Evolutionary conservation across 1,140 invertebrate species (phyloP).

Genomic region (Microplitis mediator): DNA sequence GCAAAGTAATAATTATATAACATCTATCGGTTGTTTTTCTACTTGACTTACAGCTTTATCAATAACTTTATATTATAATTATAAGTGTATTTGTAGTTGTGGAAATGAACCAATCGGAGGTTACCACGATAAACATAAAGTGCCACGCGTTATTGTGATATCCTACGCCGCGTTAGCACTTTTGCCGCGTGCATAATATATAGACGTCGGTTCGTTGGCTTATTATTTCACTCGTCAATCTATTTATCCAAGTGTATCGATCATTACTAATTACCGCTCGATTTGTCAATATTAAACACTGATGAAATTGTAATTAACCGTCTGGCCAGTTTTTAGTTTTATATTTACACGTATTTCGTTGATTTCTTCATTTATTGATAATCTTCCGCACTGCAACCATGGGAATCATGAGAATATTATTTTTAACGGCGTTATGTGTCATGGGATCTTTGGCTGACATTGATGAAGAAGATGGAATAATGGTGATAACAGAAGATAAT

Average conservation of each 20-base stretch:
- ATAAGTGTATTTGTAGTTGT: neutral
- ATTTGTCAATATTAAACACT: too few relatives aligned
- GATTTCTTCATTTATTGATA: neutral
- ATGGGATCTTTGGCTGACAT: slow-evolving; percentile 55
- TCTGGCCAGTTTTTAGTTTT: too few relatives aligned
- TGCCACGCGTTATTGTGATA: slow-evolving; percentile 51
- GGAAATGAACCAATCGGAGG: slow-evolving; percentile 52
- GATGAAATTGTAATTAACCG: too few relatives aligned
- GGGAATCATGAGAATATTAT: slow-evolving; percentile 33
- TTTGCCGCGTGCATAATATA: slow-evolving; percentile 12
- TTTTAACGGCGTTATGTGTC: slow-evolving; percentile 37
- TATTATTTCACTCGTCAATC: slow-evolving; percentile 20
- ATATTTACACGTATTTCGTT: too few relatives aligned
- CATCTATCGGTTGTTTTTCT: too few relatives aligned
- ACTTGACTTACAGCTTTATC: too few relatives aligned
- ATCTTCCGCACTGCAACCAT: slow-evolving; percentile 25
- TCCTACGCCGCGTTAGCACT: slow-evolving; percentile 27
- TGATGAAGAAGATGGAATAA: slow-evolving; percentile 83
- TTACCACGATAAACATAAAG: slow-evolving; percentile 54
- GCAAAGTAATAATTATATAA: too few relatives aligned
- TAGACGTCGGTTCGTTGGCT: slow-evolving; percentile 1
- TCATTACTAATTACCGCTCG: neutral
- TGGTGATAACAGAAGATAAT: slow-evolving; percentile 87
- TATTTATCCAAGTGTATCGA: neutral
- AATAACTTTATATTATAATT: too few relatives aligned